A percentile compares a stretch with the other conserved stretches of the same genome.
These are phyloP conservation scores for Dendrolimus houi DNA, from an alignment of 2,888 invertebrate species.

Conservation along the genomic window DNA sequence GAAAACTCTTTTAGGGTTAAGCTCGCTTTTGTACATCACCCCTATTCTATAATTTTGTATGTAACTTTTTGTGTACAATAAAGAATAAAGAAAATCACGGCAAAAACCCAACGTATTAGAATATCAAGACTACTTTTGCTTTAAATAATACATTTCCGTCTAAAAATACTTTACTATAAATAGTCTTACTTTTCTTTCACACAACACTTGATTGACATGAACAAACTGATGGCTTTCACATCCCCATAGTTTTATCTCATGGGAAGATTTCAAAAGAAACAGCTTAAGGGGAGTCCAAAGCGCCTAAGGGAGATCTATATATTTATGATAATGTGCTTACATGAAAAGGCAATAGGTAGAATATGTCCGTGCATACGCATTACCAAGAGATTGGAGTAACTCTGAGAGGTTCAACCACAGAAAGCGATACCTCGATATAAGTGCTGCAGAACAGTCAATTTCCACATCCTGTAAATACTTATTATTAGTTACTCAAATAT, in stretches of 20 bases:
- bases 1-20: no score
- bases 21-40: no score
- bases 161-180: no score
- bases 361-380: conserved; percentile 81
- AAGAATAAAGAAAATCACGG: no score
- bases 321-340: conserved; percentile 36
- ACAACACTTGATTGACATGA: background rate
- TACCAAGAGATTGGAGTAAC: conserved; percentile 79
- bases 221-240: background rate
- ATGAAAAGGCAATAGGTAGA: conserved; percentile 81
- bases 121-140: no score
- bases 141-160: no score
- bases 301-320: background rate
- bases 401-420: conserved; percentile 81
- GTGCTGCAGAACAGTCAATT: conserved; percentile 67
- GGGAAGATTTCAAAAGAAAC: background rate
- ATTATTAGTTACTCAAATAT: no score
- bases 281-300: no score
- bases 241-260: background rate
- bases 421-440: conserved; percentile 78
- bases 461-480: conserved; percentile 65
- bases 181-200: no score
- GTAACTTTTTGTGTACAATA: no score
- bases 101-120: no score
- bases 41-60: no score